These are phyloP conservation scores for Sternotherus odoratus DNA, from an alignment of 2,797 vertebrate species.

Conservation along the genomic window DNA sequence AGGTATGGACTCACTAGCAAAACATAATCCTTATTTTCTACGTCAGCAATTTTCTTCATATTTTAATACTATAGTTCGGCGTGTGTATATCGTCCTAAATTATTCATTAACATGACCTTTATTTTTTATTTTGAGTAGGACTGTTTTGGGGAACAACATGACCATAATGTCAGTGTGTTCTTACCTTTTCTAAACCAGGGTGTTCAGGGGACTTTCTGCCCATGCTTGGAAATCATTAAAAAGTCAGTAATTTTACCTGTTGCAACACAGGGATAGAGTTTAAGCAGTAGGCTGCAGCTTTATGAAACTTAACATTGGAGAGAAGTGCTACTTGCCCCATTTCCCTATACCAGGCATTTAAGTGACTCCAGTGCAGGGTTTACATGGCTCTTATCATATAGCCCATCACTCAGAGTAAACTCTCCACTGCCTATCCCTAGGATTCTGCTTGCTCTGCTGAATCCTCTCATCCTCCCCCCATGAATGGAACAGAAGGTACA, in stretches of 20 bases:
- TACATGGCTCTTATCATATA: background rate
- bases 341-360: background rate
- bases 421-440: background rate
- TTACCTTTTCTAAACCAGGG: background rate
- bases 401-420: background rate
- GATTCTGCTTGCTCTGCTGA: background rate
- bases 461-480: background rate
- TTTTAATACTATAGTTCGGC: background rate
- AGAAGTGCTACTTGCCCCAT: no score
- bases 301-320: background rate
- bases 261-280: background rate
- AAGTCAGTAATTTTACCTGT: background rate
- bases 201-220: background rate
- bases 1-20: constrained; percentile 84
- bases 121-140: background rate
- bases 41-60: background rate
- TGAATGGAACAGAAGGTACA: background rate
- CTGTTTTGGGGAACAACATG: background rate
- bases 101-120: background rate
- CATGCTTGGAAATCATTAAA: background rate
- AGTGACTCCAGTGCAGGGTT: background rate
- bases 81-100: background rate
- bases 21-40: background rate
- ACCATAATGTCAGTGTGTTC: background rate
- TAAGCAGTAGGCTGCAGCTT: background rate